Base-by-base conservation (phyloP, 2,888 invertebrate genomes). In the Sepiola atlantica region DNA sequence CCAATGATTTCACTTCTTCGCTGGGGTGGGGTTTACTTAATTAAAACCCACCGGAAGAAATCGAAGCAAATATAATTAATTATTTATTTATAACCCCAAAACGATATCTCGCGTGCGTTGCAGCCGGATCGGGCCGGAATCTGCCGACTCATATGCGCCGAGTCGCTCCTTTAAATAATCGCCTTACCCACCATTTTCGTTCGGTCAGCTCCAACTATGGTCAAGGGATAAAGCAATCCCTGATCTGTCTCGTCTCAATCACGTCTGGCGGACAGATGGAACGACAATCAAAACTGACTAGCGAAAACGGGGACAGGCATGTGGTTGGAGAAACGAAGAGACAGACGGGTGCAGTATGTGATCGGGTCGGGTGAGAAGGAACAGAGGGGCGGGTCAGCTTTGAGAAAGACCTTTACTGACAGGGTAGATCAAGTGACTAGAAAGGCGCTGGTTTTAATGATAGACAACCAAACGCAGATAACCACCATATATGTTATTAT, bases 41-140 rank as follows among this genome's bases (percentile, higher is more conserved):
- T 77, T 77, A 77, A 77, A 77, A 77, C 77, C 77, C 77, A 77
- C 77, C 77, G 77, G 77, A 77, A 77, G 77, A 77, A 77, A n/a
- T 77, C 77, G 77, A 77, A 32, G 77, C 77, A 77, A 77, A 77
- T 77, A 77, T 77, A 77, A 77, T 77, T 77, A 77, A 77, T 77
- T 77, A 77, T 77, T 77, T 77, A 77, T 77, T 77, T n/a, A 77
- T 77, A 77, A 77, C 77, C 77, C 77, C 77, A 77, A 77, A 77
- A 77, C 77, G 77, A 32, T 77, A 77, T 77, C 77, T 77, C 32
- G 77, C 77, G 77, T 77, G 77, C 77, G n/a, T 32, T 77, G n/a
- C 77, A 16, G 77, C 32, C 77, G 4, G 77, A 77, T 77, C 21
- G 3, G n/a, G 32, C 77, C 32, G 77, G 77, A 32, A 77, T 77